A percentile compares a stretch with the other conserved stretches of the same genome.
phyloP scores from a whole-genome alignment of 2,888 invertebrate species.

The Diarsia mendica region DNA sequence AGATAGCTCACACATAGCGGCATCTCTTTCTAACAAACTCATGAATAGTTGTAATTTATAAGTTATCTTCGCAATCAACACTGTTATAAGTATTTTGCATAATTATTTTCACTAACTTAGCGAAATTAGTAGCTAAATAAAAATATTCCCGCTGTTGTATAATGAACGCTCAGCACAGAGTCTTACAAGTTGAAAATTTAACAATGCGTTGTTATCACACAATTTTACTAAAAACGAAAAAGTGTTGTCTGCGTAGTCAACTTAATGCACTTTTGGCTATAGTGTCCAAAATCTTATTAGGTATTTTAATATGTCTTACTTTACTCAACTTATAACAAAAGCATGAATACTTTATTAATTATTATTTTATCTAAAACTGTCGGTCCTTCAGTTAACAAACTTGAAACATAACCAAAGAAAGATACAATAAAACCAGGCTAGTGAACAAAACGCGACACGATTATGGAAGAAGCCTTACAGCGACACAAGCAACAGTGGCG shows the following conservation, averaged over 20 bases:
- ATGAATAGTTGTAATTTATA: not conserved
- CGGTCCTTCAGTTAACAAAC: constrained; percentile 54
- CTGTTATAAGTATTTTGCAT: not conserved
- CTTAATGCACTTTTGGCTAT: not conserved
- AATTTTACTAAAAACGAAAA: not conserved
- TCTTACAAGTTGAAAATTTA: not conserved
- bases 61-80: not conserved
- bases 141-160: not conserved
- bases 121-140: not conserved
- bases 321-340: not conserved
- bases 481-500: constrained; percentile 45
- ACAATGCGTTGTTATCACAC: not conserved
- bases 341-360: too few relatives aligned
- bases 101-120: not conserved
- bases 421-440: constrained; percentile 44
- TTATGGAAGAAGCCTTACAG: constrained; percentile 56
- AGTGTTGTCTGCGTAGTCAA: not conserved
- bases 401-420: constrained; percentile 57
- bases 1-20: constrained; percentile 10
- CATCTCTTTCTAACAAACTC: constrained; percentile 5
- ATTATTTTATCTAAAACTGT: constrained; percentile 15
- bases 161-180: not conserved
- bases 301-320: not conserved
- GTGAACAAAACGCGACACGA: constrained; percentile 50
- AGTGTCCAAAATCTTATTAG: not conserved